Percentiles rank a stretch among this genome's conserved stretches.
Evolutionary conservation across 2,113 vertebrate species (phyloP).

Genomic region (Brachirus orientalis): DNA sequence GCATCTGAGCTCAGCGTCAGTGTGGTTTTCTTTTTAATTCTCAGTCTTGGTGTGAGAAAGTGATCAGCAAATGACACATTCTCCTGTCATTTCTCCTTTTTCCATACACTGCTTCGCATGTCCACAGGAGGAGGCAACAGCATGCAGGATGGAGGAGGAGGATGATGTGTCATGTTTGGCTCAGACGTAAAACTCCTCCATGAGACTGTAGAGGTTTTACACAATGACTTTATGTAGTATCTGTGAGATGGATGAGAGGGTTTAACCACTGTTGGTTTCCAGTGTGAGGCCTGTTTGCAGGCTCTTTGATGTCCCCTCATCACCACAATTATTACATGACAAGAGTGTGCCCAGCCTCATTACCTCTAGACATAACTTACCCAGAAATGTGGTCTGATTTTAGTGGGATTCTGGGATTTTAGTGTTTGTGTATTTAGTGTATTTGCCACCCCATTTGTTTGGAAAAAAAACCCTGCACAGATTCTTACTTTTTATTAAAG

Average conservation of each 20-base stretch:
- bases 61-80: too few relatives aligned
- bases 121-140: conserved; percentile 1
- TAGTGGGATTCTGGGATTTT: too few relatives aligned
- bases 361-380: conserved; percentile 1
- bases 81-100: not conserved
- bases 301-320: not conserved
- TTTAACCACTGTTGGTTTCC: conserved; percentile 10
- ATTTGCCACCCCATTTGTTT: too few relatives aligned
- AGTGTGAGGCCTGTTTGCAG: conserved; percentile 2
- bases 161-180: conserved; percentile 29
- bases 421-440: too few relatives aligned
- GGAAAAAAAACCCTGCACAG: too few relatives aligned
- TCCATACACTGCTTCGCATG: not conserved
- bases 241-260: conserved; percentile 11
- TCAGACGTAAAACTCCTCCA: conserved; percentile 29
- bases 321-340: not conserved
- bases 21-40: too few relatives aligned
- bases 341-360: not conserved
- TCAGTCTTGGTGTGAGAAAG: too few relatives aligned
- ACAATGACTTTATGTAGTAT: conserved; percentile 1
- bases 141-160: not conserved
- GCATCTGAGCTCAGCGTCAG: not conserved
- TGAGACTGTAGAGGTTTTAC: not conserved
- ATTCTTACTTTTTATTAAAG: not conserved
- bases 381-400: not conserved